Conservation (phyloP, 2,797 vertebrate genomes). For the Myotis planiceps region DNA sequence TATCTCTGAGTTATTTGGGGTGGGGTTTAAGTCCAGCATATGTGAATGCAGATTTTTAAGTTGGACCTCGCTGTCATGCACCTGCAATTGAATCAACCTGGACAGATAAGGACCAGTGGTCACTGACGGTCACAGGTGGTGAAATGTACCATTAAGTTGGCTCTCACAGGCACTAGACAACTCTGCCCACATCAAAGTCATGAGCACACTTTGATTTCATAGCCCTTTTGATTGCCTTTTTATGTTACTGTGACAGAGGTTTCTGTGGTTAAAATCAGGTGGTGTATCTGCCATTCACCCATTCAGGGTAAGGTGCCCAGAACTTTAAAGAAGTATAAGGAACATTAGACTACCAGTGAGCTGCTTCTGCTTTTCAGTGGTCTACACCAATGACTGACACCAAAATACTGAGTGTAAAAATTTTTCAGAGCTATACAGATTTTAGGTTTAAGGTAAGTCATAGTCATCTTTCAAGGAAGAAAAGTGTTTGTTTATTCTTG, state of each 20-base stretch:
- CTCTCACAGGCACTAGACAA: slow-evolving; percentile 17
- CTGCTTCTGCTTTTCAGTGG: neutral
- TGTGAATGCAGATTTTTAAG: neutral
- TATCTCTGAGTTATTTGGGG: neutral
- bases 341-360: neutral
- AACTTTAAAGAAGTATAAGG: slow-evolving; percentile 11
- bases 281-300: neutral
- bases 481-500: neutral
- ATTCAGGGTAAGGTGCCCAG: slow-evolving; percentile 47
- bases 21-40: neutral
- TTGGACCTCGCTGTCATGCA: neutral
- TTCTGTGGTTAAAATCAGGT: slow-evolving; percentile 74
- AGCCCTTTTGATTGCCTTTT: slow-evolving; percentile 49
- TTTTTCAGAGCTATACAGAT: neutral
- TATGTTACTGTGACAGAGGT: slow-evolving; percentile 61
- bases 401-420: neutral
- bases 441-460: slow-evolving; percentile 22
- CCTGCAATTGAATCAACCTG: slow-evolving; percentile 26
- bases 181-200: slow-evolving; percentile 71
- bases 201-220: slow-evolving; percentile 56
- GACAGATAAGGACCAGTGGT: slow-evolving; percentile 7
- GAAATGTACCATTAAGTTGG: slow-evolving; percentile 20
- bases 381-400: neutral
- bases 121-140: slow-evolving; percentile 6
- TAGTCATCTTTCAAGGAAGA: slow-evolving; percentile 35